A percentile compares a stretch with the other conserved stretches of the same genome.
Evolutionary conservation across 1,140 invertebrate species (phyloP).

Genomic region (Apis laboriosa): DNA sequence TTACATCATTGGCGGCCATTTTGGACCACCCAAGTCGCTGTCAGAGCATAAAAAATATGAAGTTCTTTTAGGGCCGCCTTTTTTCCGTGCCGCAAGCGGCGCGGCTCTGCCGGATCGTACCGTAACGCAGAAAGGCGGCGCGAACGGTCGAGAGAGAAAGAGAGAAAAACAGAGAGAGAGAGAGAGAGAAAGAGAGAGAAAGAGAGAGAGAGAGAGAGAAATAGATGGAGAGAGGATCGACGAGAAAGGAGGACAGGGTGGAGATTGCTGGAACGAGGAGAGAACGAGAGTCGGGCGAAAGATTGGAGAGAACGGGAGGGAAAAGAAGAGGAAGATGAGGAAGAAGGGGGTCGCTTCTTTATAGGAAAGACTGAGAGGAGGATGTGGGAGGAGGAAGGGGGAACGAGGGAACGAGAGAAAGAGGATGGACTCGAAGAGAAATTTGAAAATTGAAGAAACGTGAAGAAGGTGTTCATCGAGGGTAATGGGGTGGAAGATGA

Average conservation of each 20-base stretch:
- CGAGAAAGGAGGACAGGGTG: slow-evolving; percentile 26
- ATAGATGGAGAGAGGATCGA: slow-evolving; percentile 21
- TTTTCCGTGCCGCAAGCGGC: slow-evolving; percentile 78
- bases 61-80: slow-evolving; percentile 82
- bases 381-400: slow-evolving; percentile 7
- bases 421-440: not conserved
- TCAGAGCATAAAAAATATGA: slow-evolving; percentile 81
- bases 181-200: slow-evolving; percentile 37
- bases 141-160: slow-evolving; percentile 55
- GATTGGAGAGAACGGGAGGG: slow-evolving; percentile 17
- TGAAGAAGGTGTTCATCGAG: not conserved
- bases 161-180: slow-evolving; percentile 28
- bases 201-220: slow-evolving; percentile 33
- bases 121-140: slow-evolving; percentile 71
- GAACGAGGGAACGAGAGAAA: not conserved
- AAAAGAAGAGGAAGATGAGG: slow-evolving; percentile 8
- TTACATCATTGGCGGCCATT: slow-evolving; percentile 82
- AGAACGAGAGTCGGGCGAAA: not conserved
- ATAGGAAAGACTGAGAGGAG: slow-evolving; percentile 5
- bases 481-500: slow-evolving; percentile 14
- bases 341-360: slow-evolving; percentile 13
- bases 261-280: slow-evolving; percentile 19
- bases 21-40: slow-evolving; percentile 81
- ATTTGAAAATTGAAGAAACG: slow-evolving; percentile 40
- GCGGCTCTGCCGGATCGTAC: slow-evolving; percentile 70